Evolutionary conservation across 1,140 invertebrate genomes (phyloP), one percentile per base, ranked within the genome.

Genomic region (Apis florea): DNA sequence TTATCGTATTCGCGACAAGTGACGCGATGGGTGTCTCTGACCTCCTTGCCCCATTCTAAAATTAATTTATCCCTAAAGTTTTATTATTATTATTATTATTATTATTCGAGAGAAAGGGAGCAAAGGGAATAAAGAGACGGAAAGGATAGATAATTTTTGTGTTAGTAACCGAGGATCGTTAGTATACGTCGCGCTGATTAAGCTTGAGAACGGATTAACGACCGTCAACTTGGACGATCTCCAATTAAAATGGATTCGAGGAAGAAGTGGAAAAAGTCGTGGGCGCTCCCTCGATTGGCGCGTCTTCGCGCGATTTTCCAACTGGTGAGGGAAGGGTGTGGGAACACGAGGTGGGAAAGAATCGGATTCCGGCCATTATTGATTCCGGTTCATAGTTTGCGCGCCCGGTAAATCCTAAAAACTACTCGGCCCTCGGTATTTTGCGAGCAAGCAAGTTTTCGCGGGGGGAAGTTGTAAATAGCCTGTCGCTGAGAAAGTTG

Each of bases 381-480:
- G 75, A 72, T 5, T 66, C 40, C 19, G 75, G 53, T 83, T 49
- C 53, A 79, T 78, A 58, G 73, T 72, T 72, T 6, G 59, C 59
- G 59, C 59, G 61, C 21, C 26, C 56, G 75, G 69, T 83, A 87
- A 86, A 87, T 86, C 75, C 73, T 31, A 85, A 86, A 86, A 83
- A 83, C 83, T 85, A 83, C 83, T 79, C 54, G 47, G 31, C 67
- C 49, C 64, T 12, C 13, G 49, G 70, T 78, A 84, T 71, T 63
- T 82, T 56, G 59, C 53, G 71, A 69, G n/a, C 49, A 85, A 69
- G n/a, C 49, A 85, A 86, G 75, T 86, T 83, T 47, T 26, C 31
- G 8, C 75, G 69, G 8, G 54, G 13, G 80, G 59, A 87, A 87
- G 84, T 87, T 87, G 85, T 83, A 87, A 87, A 83, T 83, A 69